Base-by-base conservation (phyloP, 2,113 vertebrate species). In the Machaerirhynchus nigripectus region DNA sequence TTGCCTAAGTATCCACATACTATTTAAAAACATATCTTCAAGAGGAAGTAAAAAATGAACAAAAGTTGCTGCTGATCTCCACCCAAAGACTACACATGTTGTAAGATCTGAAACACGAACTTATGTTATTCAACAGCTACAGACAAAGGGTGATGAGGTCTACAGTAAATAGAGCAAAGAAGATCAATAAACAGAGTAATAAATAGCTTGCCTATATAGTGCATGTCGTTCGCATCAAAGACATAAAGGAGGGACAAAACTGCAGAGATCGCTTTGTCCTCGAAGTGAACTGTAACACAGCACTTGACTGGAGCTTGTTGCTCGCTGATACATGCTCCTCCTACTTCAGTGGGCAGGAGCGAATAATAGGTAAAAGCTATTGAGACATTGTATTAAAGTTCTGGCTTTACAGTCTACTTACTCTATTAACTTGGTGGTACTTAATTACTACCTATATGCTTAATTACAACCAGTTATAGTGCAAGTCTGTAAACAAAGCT, bases 401-500 rank as follows among this genome's bases (percentile, higher is more conserved):
- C 71, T 81, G 57, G 9, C 46, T 95, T 61, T 90, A 77, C 30
- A 87, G 16, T n/a, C 39, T 84, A 22, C 11, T 96, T 83, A 93
- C 74, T 90, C 80, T 77, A 53, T 89, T 84, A 93, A 96, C 69
- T 80, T 87, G 44, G 21, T 91, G 30, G 28, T 39, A 90, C 89
- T 90, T 47, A 93, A 69, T 85, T 74, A 28, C 22, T 85, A 87
- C 50, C 47, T 63, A 47, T 56, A 80, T 8, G 1, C 49, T 79
- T 96, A 90, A 95, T 95, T 93, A 67, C 59, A 93, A 33, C 17
- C 84, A 96, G 69, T 59, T 93, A 83, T 64, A 50, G 63, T 63
- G 24, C 31, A 59, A 70, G 55, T 69, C 53, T 91, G 78, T 76
- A 87, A 91, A 93, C 53, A 92, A 93, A 83, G 49, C 44, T 76